These are phyloP conservation scores for Myotis myotis DNA, from an alignment of 2,797 vertebrate genomes.

Conservation along the genomic window DNA sequence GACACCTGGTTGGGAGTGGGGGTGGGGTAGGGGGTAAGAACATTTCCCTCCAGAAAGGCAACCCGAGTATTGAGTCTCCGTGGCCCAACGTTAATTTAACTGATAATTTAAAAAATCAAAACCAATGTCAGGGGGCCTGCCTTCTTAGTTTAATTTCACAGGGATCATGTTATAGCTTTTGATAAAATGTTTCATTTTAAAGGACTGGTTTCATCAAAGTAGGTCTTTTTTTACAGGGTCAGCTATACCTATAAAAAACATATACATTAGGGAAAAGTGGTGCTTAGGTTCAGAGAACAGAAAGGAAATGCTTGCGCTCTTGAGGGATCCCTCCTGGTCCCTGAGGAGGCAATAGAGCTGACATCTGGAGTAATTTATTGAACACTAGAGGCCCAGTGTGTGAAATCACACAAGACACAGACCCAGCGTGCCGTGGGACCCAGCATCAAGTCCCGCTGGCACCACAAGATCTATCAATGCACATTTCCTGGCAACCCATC, in stretches of 20 bases:
- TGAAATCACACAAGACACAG: too few species aligned
- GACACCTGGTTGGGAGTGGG: neutral
- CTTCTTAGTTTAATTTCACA: conserved; percentile 64
- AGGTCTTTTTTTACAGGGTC: conserved; percentile 9
- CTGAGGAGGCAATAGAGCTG: neutral
- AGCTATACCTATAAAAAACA: neutral
- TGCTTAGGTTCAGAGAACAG: neutral
- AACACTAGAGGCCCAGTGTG: neutral
- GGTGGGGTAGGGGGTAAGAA: neutral
- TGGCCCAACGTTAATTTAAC: conserved; percentile 73
- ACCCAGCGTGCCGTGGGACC: too few species aligned
- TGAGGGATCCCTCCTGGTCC: neutral
- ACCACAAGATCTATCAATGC: too few species aligned
- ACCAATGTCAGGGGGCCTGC: conserved; percentile 57
- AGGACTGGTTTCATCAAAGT: conserved; percentile 68
- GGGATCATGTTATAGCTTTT: conserved; percentile 61
- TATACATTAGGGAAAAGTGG: conserved; percentile 27
- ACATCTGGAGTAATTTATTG: neutral
- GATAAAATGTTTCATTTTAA: conserved; percentile 73
- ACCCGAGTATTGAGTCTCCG: neutral
- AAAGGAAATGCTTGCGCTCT: neutral
- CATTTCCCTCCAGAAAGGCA: neutral
- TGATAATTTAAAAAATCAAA: conserved; percentile 70
- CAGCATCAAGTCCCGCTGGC: too few species aligned
- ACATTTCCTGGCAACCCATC: too few species aligned